phyloP scores from a whole-genome alignment of 1,140 invertebrate genomes.

The Bombus cullumanus region DNA sequence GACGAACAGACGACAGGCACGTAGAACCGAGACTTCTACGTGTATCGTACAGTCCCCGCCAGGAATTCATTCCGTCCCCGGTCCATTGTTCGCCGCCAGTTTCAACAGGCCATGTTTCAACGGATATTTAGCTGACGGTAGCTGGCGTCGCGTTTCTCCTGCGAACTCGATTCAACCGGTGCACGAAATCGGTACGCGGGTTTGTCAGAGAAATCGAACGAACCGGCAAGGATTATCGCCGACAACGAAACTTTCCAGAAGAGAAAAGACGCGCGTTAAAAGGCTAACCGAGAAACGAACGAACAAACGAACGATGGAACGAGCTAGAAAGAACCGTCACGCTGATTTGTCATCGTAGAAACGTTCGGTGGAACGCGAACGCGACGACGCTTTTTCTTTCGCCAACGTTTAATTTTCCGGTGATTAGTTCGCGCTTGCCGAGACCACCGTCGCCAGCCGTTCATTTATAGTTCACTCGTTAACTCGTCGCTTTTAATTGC shows the following conservation, averaged over 20 bases:
- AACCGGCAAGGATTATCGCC: too few relatives aligned
- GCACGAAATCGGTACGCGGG: background rate
- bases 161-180: too few relatives aligned
- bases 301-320: too few relatives aligned
- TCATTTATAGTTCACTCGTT: constrained; percentile 4
- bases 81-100: constrained; percentile 12
- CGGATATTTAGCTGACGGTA: background rate
- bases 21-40: constrained; percentile 56
- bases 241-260: too few relatives aligned
- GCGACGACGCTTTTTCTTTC: constrained; percentile 12
- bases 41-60: constrained; percentile 60
- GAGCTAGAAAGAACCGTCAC: background rate
- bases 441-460: too few relatives aligned
- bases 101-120: background rate
- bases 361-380: background rate
- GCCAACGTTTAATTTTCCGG: constrained; percentile 5
- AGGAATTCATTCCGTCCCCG: constrained; percentile 24
- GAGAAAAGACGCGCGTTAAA: background rate
- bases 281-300: background rate
- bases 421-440: constrained; percentile 29
- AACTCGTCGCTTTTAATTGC: constrained; percentile 33
- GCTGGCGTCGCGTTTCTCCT: too few relatives aligned
- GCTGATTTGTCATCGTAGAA: constrained; percentile 13
- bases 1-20: constrained; percentile 63
- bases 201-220: background rate